A percentile compares a stretch with the other conserved stretches of the same genome.
These are phyloP conservation scores for Echinops telfairi DNA, from an alignment of 2,113 vertebrate species.

Conservation along the genomic window DNA sequence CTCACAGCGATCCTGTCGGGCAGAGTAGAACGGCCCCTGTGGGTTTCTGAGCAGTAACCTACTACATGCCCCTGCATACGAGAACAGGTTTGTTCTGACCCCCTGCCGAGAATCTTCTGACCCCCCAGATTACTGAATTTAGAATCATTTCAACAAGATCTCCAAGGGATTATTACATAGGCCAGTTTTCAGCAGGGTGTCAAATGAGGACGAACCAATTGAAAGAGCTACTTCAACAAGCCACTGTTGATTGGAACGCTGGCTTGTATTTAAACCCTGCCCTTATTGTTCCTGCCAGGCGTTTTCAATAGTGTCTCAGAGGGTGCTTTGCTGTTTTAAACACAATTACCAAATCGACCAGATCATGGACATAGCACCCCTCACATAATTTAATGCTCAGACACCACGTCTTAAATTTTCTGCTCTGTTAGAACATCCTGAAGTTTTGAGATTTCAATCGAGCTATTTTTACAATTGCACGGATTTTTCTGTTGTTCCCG, in stretches of 20 bases:
- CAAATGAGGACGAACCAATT: neutral
- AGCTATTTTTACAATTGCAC: neutral
- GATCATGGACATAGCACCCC: neutral
- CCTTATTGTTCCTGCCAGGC: constrained; percentile 51
- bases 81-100: too few relatives aligned
- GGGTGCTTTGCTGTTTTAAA: constrained; percentile 30
- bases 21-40: too few relatives aligned
- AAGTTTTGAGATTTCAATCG: neutral
- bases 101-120: too few relatives aligned
- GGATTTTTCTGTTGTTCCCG: constrained; percentile 6
- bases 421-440: neutral
- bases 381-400: neutral
- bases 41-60: too few relatives aligned
- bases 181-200: too few relatives aligned
- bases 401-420: neutral
- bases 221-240: neutral
- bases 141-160: too few relatives aligned
- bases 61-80: too few relatives aligned
- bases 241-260: constrained; percentile 25
- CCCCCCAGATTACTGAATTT: too few relatives aligned
- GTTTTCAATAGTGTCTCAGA: constrained; percentile 39
- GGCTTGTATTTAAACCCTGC: constrained; percentile 53
- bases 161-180: too few relatives aligned
- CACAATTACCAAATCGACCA: neutral
- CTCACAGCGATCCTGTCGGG: too few relatives aligned